Base-by-base conservation (phyloP, 2,888 invertebrate species). In the Hemicrepidius hirtus region DNA sequence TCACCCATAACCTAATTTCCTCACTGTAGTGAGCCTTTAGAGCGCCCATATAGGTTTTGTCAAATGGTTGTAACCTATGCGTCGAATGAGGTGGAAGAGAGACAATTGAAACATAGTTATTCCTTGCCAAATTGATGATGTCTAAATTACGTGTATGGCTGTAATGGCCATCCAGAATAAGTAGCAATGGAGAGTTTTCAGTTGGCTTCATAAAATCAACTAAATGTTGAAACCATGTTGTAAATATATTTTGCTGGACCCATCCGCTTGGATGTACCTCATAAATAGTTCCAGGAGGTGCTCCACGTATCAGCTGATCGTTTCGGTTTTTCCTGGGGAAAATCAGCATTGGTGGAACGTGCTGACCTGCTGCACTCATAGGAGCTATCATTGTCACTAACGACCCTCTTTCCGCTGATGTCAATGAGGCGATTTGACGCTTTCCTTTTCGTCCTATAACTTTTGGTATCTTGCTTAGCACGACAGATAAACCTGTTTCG, bases 341-440 rank as follows among this genome's bases (percentile, higher is more conserved):
- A 40, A 40, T 40, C 18, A 46, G n/a, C n/a, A n/a, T n/a, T n/a
- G n/a, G n/a, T n/a, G 18, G n/a, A 46, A 46, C n/a, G 44, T 46
- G 44, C 44, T 46, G 18, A 46, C 44, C 1, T 46, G 4, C 18
- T 46, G 44, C 44, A 6, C 44, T 18, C 44, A 46, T 16, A 46
- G 44, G 4, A 18, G 44, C 44, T 46, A 13, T 46, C 44, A 40
- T 46, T 46, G 13, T 46, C 44, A 46, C 16, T 18, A 46, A 46
- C 44, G 44, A 46, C 9, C 13, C 44, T 46, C 18, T 46, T 46
- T 46, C 44, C 10, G 44, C n/a, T 46, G 13, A 46, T 46, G 44
- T 46, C 16, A 18, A 3, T 46, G 44, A 18, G 13, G 44, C 44
- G 3, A 46, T 46, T 16, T 18, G 44, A 46, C 44, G 44, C 44